Evolutionary conservation across 1,140 invertebrate genomes (phyloP).

Genomic region (Acromyrmex heyeri): DNA sequence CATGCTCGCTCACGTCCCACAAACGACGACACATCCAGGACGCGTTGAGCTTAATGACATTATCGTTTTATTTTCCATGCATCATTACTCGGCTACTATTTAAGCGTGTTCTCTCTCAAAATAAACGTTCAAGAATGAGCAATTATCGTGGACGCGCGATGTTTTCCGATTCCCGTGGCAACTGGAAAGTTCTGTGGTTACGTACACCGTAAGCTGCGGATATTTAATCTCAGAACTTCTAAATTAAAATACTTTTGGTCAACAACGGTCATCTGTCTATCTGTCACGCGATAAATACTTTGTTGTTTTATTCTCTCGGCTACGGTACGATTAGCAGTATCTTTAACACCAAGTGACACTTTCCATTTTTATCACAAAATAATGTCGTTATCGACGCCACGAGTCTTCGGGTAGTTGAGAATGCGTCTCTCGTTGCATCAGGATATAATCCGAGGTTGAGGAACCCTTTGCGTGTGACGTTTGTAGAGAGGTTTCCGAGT

Average conservation of each 20-base stretch:
- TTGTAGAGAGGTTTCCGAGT: constrained; percentile 56
- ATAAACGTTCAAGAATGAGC: constrained; percentile 12
- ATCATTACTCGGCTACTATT: constrained; percentile 42
- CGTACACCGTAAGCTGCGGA: neutral
- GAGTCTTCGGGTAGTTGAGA: neutral
- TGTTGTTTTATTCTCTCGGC: neutral
- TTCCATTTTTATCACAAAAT: neutral
- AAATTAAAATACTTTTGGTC: constrained; percentile 65
- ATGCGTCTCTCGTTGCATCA: neutral
- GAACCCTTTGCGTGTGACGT: constrained; percentile 51
- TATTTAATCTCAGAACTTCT: constrained; percentile 56
- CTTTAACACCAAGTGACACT: neutral
- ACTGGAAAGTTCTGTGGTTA: constrained; percentile 39
- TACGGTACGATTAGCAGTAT: neutral
- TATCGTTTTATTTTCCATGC: constrained; percentile 44
- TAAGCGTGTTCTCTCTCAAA: constrained; percentile 26
- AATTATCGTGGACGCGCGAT: constrained; percentile 47
- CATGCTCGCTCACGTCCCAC: neutral
- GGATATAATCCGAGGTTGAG: constrained; percentile 8
- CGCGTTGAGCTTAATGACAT: constrained; percentile 31
- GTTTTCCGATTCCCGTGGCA: neutral
- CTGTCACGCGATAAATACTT: constrained; percentile 34
- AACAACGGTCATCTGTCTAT: constrained; percentile 15
- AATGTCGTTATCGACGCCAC: neutral
- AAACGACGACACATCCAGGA: constrained; percentile 18